Evolutionary conservation across 37 sponge, comb jelly and placozoan genomes (phyloP).

Genomic region (Mnemiopsis leidyi): DNA sequence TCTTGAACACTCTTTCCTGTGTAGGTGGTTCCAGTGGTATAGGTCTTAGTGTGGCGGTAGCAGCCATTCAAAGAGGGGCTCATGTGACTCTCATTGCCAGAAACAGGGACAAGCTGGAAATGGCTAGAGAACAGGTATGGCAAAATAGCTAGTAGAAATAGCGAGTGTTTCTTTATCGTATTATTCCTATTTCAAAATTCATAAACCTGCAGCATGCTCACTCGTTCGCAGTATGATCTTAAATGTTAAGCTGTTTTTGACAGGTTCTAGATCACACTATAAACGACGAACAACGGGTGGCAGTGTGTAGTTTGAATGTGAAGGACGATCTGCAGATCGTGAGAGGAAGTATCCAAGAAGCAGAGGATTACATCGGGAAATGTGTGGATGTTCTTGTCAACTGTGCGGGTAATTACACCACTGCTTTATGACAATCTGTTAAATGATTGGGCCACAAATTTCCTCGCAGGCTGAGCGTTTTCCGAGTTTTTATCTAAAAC

Average conservation of each 20-base stretch:
- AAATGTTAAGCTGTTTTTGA: too few relatives aligned
- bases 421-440: too few relatives aligned
- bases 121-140: conserved; percentile 36
- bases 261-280: conserved; percentile 63
- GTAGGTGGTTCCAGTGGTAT: conserved; percentile 61
- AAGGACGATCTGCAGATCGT: conserved; percentile 13
- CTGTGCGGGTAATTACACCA: conserved; percentile 95
- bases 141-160: too few relatives aligned
- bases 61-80: conserved; percentile 39
- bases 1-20: background rate
- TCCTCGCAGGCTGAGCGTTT: too few relatives aligned
- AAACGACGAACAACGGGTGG: background rate
- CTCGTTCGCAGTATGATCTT: too few relatives aligned
- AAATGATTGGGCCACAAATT: too few relatives aligned
- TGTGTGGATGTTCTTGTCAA: conserved; percentile 88
- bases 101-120: conserved; percentile 57
- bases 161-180: too few relatives aligned
- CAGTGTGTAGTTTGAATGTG: conserved; percentile 40
- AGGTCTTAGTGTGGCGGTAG: conserved; percentile 56
- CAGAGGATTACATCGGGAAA: conserved; percentile 44
- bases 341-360: background rate
- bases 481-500: too few relatives aligned
- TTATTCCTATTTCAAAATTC: too few relatives aligned
- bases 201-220: too few relatives aligned
- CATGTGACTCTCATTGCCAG: conserved; percentile 31